Evolutionary conservation across 2,888 invertebrate genomes (phyloP).

Genomic region (Zootermopsis nevadensis): DNA sequence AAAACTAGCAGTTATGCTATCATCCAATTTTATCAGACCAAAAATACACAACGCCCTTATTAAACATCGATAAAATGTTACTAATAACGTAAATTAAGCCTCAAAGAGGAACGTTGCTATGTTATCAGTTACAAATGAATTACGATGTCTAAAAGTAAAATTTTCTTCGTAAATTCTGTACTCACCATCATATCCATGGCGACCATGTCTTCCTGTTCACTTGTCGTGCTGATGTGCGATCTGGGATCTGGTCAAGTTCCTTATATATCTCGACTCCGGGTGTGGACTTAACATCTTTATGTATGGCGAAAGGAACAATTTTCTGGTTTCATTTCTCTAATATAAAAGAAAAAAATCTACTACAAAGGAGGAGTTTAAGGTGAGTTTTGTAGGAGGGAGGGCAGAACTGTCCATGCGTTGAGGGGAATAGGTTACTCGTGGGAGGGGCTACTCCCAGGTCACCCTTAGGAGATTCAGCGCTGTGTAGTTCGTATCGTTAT

Average conservation of each 20-base stretch:
- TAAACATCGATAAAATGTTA: no score
- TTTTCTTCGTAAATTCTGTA: background rate
- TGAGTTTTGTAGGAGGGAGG: background rate
- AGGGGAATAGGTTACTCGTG: background rate
- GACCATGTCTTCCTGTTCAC: background rate
- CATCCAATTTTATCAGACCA: no score
- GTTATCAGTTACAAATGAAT: no score
- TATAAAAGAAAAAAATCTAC: conserved; percentile 4
- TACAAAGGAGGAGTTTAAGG: background rate
- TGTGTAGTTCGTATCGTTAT: background rate
- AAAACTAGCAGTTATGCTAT: no score
- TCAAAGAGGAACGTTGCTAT: no score
- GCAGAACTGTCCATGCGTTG: background rate
- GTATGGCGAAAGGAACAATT: background rate
- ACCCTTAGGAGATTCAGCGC: background rate
- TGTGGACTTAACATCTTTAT: background rate
- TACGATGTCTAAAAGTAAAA: no score
- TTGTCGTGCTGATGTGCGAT: background rate
- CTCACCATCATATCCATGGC: background rate
- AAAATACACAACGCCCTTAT: no score
- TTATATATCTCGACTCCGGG: conserved; percentile 16
- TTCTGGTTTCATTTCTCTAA: conserved; percentile 17
- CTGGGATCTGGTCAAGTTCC: background rate
- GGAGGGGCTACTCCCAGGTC: background rate
- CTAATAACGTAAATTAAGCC: no score